Conservation (phyloP, 2,888 invertebrate genomes). For the Perizoma flavofasciatum region DNA sequence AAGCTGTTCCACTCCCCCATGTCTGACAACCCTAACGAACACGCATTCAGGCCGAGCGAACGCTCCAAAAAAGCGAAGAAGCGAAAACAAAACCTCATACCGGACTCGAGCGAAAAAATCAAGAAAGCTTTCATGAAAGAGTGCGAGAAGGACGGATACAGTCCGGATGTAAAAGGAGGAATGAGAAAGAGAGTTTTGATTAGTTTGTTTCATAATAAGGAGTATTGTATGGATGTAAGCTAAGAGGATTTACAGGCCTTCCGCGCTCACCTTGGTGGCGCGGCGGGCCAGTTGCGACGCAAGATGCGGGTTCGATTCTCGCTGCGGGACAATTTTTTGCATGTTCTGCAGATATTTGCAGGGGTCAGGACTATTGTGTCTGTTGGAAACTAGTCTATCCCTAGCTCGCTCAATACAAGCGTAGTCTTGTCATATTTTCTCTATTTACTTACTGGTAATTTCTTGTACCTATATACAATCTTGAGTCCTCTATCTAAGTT, state of each 20-base stretch:
- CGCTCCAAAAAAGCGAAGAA: conserved; percentile 53
- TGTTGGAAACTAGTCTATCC: too few relatives aligned
- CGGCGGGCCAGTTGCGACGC: too few relatives aligned
- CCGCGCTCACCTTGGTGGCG: too few relatives aligned
- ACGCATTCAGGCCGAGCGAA: conserved; percentile 34
- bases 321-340: too few relatives aligned
- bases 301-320: too few relatives aligned
- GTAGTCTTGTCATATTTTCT: too few relatives aligned
- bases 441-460: too few relatives aligned
- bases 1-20: conserved; percentile 71
- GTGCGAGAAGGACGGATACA: conserved; percentile 58
- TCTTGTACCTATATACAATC: too few relatives aligned
- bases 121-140: conserved; percentile 64
- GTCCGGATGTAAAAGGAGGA: conserved; percentile 52
- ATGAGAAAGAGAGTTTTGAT: conserved; percentile 66
- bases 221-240: conserved; percentile 64
- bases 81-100: conserved; percentile 60
- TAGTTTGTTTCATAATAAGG: conserved; percentile 69
- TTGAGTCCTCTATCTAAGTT: too few relatives aligned
- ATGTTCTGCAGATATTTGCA: too few relatives aligned
- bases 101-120: conserved; percentile 59
- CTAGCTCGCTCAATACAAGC: too few relatives aligned
- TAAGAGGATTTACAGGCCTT: conserved; percentile 12
- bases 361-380: too few relatives aligned
- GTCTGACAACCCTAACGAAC: conserved; percentile 44